These are phyloP conservation scores for Tortrix viridana DNA, from an alignment of 2,888 invertebrate genomes.

Conservation along the genomic window DNA sequence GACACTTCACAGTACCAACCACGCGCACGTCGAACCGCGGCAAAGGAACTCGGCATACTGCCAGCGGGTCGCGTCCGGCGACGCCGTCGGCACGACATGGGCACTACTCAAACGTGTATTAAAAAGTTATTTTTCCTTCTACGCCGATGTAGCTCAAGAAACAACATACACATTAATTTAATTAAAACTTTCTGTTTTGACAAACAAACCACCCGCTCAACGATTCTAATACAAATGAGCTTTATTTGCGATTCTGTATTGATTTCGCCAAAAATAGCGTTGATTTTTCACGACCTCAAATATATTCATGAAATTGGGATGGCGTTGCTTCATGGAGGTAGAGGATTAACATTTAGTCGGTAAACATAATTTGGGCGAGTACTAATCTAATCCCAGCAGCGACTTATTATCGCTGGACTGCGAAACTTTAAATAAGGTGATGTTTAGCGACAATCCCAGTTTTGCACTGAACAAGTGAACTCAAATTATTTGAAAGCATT, in stretches of 20 bases:
- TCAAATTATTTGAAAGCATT: background rate
- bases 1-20: constrained; percentile 44
- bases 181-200: constrained; percentile 27
- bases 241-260: constrained; percentile 16
- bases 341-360: constrained; percentile 26
- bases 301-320: constrained; percentile 31
- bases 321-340: constrained; percentile 18
- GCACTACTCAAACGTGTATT: constrained; percentile 31
- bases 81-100: constrained; percentile 34
- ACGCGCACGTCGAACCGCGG: constrained; percentile 45
- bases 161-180: constrained; percentile 32
- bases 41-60: constrained; percentile 54
- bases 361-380: constrained; percentile 24
- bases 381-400: constrained; percentile 19
- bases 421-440: constrained; percentile 26
- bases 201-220: constrained; percentile 4
- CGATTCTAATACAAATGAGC: background rate
- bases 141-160: constrained; percentile 24
- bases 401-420: constrained; percentile 26
- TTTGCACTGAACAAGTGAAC: constrained; percentile 5
- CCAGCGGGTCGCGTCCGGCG: constrained; percentile 37
- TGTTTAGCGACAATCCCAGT: constrained; percentile 17
- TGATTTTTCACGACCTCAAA: constrained; percentile 26
- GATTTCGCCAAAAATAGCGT: constrained; percentile 27
- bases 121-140: constrained; percentile 35